Percentiles rank a stretch among this genome's conserved stretches.
Conservation (phyloP, 2,888 invertebrate genomes). For the Balanococcus diminutus region DNA sequence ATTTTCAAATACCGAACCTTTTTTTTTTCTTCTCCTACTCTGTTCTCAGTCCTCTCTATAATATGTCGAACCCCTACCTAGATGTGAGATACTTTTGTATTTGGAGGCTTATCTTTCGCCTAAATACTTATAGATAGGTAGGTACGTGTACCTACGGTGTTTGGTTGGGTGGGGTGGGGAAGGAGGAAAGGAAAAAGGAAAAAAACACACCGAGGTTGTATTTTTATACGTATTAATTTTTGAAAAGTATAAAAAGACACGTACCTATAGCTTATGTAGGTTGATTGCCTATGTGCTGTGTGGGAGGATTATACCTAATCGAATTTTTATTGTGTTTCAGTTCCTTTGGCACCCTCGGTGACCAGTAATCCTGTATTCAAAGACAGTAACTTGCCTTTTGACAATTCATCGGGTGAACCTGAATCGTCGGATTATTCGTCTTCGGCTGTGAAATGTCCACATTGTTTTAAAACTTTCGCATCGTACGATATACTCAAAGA, state of each 20-base stretch:
- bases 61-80: neutral
- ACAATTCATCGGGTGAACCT: neutral
- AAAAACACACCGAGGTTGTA: no score
- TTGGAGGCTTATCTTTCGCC: neutral
- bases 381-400: slow-evolving; percentile 33
- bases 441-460: slow-evolving; percentile 63
- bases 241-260: neutral
- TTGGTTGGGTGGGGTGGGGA: no score
- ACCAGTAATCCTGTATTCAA: slow-evolving; percentile 49
- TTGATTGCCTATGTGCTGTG: neutral
- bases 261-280: neutral
- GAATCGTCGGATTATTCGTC: slow-evolving; percentile 40
- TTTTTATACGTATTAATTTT: neutral
- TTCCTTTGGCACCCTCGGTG: slow-evolving; percentile 58
- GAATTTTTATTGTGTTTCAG: slow-evolving; percentile 57
- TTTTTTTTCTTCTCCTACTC: no score
- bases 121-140: neutral
- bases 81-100: neutral
- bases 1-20: neutral
- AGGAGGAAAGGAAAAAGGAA: neutral
- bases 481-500: slow-evolving; percentile 65
- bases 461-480: slow-evolving; percentile 64
- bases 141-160: no score
- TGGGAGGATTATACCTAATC: neutral
- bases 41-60: no score